Base-by-base conservation (phyloP, 2,113 vertebrate species). In the Actenoides lindsayi region DNA sequence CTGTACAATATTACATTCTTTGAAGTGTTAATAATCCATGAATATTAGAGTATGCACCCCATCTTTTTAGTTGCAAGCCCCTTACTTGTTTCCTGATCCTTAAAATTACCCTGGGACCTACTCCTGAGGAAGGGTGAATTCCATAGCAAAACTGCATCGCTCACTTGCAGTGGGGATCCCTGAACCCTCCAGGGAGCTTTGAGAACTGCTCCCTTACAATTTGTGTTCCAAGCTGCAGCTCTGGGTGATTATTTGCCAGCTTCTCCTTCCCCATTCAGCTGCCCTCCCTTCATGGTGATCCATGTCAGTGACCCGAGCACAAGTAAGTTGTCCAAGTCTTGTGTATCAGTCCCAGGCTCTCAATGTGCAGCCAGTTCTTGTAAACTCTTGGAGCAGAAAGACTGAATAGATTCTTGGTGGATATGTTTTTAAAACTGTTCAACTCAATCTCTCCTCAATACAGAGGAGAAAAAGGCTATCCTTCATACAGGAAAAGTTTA, bases 131-230 rank as follows among this genome's bases (percentile, higher is more conserved):
- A 76, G 20, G 14, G 11, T 16, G 60, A 42, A 2, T 5, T 39
- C n/a, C 0, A 1, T 5, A 69, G 28, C 30, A 42, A 17, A 87
- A 14, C 10, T 84, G 13, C 16, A 13, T 44, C 2, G 0, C 10
- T 71, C 9, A 10, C 33, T 50, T 71, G 13, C 31, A 9, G 3
- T 12, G 9, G 24, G 7, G 8, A 31, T 25, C 7, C 48, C 18
- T 1, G 2, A 31, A 27, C 6, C 3, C 8, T 85, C 10, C 30
- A 25, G 54, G 25, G 19, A 64, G 2, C 8, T 73, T 48, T 62
- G 54, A 44, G 20, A 20, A 57, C 8, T 30, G 14, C 3, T 54
- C 4, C 15, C 21, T 53, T 39, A 11, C 31, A 41, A 11, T 12
- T 14, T 62, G 18, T 62, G 18, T 18, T 83, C 23, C 67, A 41